Percentiles rank a stretch among this genome's conserved stretches.
phyloP scores from a whole-genome alignment of 2,113 vertebrate species.

The Polypterus bichir region DNA sequence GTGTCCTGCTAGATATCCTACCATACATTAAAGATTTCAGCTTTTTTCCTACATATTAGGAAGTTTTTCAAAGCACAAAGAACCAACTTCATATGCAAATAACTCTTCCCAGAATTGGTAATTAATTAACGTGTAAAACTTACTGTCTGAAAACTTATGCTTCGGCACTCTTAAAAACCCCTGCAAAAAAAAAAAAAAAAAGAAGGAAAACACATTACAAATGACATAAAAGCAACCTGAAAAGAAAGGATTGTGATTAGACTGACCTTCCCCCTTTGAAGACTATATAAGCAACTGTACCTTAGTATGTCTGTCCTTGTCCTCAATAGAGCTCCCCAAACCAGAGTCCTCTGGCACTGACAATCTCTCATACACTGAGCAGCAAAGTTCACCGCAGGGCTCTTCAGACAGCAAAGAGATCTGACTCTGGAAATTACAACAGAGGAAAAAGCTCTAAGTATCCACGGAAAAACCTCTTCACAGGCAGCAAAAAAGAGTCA shows the following conservation, averaged over 20 bases:
- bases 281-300: no score
- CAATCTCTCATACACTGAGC: conserved; percentile 27
- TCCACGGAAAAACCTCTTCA: no score
- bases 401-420: conserved; percentile 53
- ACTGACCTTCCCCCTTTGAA: no score
- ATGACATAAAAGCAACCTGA: neutral
- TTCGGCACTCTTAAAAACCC: conserved; percentile 25
- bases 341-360: conserved; percentile 17
- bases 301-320: no score
- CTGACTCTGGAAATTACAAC: conserved; percentile 33
- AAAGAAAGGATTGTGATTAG: no score
- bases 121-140: conserved; percentile 8
- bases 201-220: neutral
- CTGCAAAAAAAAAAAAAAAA: conserved; percentile 32
- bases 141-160: conserved; percentile 36
- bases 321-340: conserved; percentile 18
- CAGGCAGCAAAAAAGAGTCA: neutral
- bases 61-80: no score
- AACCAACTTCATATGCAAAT: no score
- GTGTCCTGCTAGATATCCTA: no score
- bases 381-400: conserved; percentile 54
- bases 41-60: no score
- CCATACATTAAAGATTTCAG: no score
- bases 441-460: neutral
- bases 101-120: no score